These are phyloP conservation scores for Pelobates fuscus DNA, from an alignment of 2,113 vertebrate species.

Conservation along the genomic window DNA sequence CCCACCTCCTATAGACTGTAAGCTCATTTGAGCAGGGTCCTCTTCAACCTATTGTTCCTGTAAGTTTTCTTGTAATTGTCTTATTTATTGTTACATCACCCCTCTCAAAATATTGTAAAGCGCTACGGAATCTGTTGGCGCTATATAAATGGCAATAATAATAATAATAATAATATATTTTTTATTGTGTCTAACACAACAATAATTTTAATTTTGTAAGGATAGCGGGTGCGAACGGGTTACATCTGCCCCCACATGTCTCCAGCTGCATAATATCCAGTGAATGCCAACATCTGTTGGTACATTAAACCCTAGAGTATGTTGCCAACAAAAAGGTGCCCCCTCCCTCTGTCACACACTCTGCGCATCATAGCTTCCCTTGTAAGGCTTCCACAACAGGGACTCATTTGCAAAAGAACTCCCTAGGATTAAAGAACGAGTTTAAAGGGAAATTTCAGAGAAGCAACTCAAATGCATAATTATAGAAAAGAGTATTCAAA, in stretches of 20 bases:
- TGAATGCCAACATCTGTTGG: constrained; percentile 45
- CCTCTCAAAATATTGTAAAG: too few species aligned
- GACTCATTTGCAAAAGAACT: neutral
- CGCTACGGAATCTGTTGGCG: too few species aligned
- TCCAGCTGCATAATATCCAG: constrained; percentile 33
- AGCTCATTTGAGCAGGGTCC: too few species aligned
- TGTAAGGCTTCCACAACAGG: neutral
- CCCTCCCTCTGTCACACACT: neutral
- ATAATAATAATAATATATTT: too few species aligned
- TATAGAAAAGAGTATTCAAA: constrained; percentile 7
- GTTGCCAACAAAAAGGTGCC: constrained; percentile 7
- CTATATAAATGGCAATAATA: too few species aligned
- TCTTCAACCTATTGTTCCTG: too few species aligned
- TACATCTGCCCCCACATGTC: constrained; percentile 40
- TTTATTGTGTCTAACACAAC: too few species aligned
- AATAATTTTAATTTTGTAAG: too few species aligned
- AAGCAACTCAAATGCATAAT: constrained; percentile 23
- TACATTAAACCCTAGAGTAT: constrained; percentile 30
- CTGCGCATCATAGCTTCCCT: neutral
- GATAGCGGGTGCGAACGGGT: constrained; percentile 1
- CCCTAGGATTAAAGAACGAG: constrained; percentile 3
- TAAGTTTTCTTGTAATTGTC: too few species aligned
- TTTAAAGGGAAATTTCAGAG: too few species aligned
- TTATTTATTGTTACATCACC: too few species aligned
- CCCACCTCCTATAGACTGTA: too few species aligned